These are phyloP conservation scores for Lochmaea crataegi DNA, from an alignment of 2,888 invertebrate genomes.

Conservation along the genomic window DNA sequence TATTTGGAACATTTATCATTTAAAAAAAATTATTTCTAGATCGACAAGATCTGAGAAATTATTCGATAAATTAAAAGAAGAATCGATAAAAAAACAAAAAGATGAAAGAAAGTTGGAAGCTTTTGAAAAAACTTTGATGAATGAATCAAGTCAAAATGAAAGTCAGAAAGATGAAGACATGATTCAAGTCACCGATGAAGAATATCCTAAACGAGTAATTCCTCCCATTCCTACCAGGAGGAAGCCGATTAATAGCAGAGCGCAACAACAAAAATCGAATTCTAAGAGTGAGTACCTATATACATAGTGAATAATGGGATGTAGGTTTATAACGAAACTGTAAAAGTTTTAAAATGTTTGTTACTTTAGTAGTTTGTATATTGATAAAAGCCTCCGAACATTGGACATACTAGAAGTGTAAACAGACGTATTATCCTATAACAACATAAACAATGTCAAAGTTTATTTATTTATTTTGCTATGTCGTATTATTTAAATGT, in stretches of 20 bases:
- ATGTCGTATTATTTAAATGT: too few species aligned
- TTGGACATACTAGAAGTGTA: too few species aligned
- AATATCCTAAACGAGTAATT: conserved; percentile 25
- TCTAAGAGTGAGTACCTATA: not conserved
- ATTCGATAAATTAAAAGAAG: conserved; percentile 37
- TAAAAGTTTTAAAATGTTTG: too few species aligned
- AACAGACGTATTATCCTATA: too few species aligned
- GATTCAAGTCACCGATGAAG: conserved; percentile 31
- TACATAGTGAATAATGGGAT: too few species aligned
- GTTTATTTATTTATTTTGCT: too few species aligned
- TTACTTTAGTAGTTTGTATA: too few species aligned
- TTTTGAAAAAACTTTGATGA: conserved; percentile 30
- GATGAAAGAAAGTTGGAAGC: conserved; percentile 33
- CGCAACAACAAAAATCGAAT: conserved; percentile 11
- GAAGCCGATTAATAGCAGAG: conserved; percentile 28
- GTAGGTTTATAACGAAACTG: too few species aligned
- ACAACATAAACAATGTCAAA: too few species aligned
- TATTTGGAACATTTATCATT: not conserved
- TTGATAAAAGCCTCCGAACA: too few species aligned
- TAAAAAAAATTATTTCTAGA: not conserved
- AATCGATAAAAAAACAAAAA: conserved; percentile 23
- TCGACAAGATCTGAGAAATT: conserved; percentile 29
- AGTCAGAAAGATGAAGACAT: conserved; percentile 26
- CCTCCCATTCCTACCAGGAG: conserved; percentile 32
- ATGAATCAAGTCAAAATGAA: conserved; percentile 19